Evolutionary conservation across 2,888 invertebrate species (phyloP).

Genomic region (Drosophila tripunctata): DNA sequence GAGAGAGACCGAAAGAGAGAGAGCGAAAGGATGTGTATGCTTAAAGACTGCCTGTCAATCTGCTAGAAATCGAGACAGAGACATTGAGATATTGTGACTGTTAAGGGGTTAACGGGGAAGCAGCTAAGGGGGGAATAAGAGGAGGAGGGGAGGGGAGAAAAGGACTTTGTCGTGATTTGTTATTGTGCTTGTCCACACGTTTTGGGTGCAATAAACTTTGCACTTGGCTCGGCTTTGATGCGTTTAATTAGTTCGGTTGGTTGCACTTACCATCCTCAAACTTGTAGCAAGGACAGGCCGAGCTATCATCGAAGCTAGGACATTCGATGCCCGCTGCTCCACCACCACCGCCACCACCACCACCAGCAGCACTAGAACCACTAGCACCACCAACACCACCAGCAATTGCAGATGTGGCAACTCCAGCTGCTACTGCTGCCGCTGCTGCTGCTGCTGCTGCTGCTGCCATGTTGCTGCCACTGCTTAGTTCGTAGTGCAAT

Average conservation of each 20-base stretch:
- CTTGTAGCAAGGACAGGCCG: slow-evolving; percentile 95
- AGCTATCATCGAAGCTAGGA: slow-evolving; percentile 90
- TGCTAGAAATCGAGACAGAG: neutral
- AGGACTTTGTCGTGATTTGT: slow-evolving; percentile 37
- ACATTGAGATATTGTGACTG: too few relatives aligned
- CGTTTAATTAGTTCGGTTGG: slow-evolving; percentile 56
- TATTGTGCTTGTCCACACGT: slow-evolving; percentile 54
- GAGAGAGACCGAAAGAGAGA: too few relatives aligned
- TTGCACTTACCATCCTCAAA: slow-evolving; percentile 91
- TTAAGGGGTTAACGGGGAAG: neutral
- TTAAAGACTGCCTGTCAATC: slow-evolving; percentile 50
- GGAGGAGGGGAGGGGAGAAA: neutral
- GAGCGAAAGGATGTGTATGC: slow-evolving; percentile 49
- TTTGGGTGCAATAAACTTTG: slow-evolving; percentile 60
- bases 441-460: slow-evolving; percentile 35
- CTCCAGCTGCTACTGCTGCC: slow-evolving; percentile 34
- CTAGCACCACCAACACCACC: slow-evolving; percentile 1
- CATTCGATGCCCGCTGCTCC: slow-evolving; percentile 85
- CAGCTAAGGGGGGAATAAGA: neutral
- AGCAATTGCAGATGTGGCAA: neutral
- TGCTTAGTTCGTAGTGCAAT: slow-evolving; percentile 27
- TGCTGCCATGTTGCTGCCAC: slow-evolving; percentile 42
- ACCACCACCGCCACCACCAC: slow-evolving; percentile 27
- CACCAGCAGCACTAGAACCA: neutral
- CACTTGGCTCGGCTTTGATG: slow-evolving; percentile 51